A percentile compares a stretch with the other conserved stretches of the same genome.
Evolutionary conservation across 1,140 invertebrate species (phyloP).

Genomic region (Drosophila melanogaster): Release_6_plus_ISO1_MT NT_033777.3:28623501-28624000

Average conservation of each 20-base stretch:
- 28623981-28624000: conserved; percentile 56
- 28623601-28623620: conserved; percentile 66
- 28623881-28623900: conserved; percentile 1
- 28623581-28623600: conserved; percentile 23
- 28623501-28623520: conserved; percentile 13
- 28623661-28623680: background rate
- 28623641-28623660: conserved; percentile 38
- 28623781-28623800: too few species aligned
- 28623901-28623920: background rate
- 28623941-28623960: conserved; percentile 36
- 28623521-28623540: conserved; percentile 59
- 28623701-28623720: too few species aligned
- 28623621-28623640: conserved; percentile 30
- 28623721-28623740: too few species aligned
- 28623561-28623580: conserved; percentile 40
- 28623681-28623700: background rate
- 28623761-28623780: too few species aligned
- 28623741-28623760: too few species aligned
- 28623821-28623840: too few species aligned
- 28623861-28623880: too few species aligned
- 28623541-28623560: conserved; percentile 62
- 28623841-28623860: too few species aligned
- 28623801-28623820: too few species aligned
- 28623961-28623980: conserved; percentile 6
- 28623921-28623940: conserved; percentile 9